Conservation (phyloP, 2,113 vertebrate genomes). For the Papio anubis region DNA sequence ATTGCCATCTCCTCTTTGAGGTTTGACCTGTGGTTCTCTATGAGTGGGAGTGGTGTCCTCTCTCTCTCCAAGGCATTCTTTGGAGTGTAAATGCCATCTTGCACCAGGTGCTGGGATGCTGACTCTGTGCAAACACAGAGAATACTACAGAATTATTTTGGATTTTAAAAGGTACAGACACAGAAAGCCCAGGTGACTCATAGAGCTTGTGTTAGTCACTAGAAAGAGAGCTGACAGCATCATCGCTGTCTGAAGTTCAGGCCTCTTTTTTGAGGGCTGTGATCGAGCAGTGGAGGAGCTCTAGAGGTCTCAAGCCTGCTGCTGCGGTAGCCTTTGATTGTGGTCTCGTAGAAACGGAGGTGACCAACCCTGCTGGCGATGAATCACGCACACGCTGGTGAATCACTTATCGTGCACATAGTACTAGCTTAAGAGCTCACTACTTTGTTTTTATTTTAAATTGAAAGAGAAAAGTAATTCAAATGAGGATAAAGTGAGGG, state of each 20-base stretch:
- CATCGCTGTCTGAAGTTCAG: not conserved
- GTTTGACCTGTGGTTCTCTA: not conserved
- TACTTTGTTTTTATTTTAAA: not conserved
- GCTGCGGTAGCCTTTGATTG: not conserved
- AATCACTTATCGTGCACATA: not conserved
- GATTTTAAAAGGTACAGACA: not conserved
- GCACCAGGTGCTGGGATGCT: not conserved
- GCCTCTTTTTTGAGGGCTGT: not conserved
- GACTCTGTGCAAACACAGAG: not conserved
- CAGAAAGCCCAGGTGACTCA: not conserved
- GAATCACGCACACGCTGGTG: fast-evolving
- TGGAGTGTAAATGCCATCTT: not conserved
- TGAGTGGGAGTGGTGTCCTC: not conserved
- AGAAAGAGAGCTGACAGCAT: not conserved
- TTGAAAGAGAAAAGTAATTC: not conserved
- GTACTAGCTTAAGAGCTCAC: not conserved
- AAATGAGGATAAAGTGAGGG: not conserved
- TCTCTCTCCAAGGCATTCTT: not conserved
- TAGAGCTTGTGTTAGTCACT: conserved; percentile 10
- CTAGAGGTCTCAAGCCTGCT: not conserved
- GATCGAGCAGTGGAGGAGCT: not conserved
- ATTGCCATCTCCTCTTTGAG: not conserved
- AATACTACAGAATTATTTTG: not conserved
- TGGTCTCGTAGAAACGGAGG: not conserved
- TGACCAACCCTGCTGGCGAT: not conserved